Percentiles rank a stretch among this genome's conserved stretches.
These are phyloP conservation scores for Hyperopisus bebe DNA, from an alignment of 2,113 vertebrate species.

Conservation along the genomic window DNA sequence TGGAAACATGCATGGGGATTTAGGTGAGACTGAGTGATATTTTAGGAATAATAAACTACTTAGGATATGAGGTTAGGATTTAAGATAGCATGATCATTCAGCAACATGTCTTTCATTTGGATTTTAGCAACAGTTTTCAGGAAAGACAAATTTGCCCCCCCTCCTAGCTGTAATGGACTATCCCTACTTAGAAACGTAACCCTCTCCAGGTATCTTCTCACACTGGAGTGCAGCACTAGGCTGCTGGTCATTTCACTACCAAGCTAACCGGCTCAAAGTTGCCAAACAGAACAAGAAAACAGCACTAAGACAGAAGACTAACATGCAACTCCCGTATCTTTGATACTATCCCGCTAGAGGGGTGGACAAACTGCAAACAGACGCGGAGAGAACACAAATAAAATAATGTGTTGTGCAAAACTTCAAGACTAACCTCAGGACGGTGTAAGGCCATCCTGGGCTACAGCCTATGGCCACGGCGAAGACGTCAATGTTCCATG, in stretches of 20 bases:
- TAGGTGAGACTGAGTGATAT: background rate
- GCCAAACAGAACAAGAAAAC: background rate
- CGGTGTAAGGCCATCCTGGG: background rate
- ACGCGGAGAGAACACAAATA: background rate
- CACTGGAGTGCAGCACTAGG: background rate
- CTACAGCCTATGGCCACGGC: background rate
- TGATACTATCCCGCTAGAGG: no score
- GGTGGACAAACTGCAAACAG: no score
- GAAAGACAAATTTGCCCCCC: background rate
- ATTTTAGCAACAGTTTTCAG: background rate
- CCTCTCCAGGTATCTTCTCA: background rate
- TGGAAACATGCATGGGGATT: background rate
- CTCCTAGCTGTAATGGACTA: background rate
- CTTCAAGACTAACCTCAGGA: background rate
- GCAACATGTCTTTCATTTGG: background rate
- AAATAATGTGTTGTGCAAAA: background rate
- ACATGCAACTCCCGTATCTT: no score
- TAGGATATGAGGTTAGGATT: background rate
- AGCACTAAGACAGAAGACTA: no score
- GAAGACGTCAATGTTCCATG: background rate
- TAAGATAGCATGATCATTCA: background rate
- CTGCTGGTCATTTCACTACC: background rate
- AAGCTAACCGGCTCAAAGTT: background rate
- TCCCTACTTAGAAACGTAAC: background rate
- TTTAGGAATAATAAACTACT: background rate